Evolutionary conservation across 2,797 vertebrate genomes (phyloP), one percentile per base, ranked within the genome.

Genomic region (Microcaecilia unicolor): DNA sequence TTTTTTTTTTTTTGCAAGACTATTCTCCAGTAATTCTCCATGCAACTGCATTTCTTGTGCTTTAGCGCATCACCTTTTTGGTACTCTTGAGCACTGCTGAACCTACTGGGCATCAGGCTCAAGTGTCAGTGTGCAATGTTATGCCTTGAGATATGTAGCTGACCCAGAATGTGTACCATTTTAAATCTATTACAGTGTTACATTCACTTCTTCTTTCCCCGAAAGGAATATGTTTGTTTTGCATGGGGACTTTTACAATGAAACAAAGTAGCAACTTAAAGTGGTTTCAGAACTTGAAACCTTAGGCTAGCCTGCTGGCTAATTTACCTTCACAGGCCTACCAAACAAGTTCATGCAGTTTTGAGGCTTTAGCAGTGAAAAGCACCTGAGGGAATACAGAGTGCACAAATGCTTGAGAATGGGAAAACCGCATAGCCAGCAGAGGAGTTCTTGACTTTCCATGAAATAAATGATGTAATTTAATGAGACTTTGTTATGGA

Each of bases 291-390:
- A 89, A 81, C 80, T 85, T 76, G 76, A 80, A 84, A 92, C 89
- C 85, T 83, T 61, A 76, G 76, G 73, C 78, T 81, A 78, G 78
- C 79, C 90, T 88, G 85, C 78, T 85, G 85, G 83, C 86, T 84
- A 38, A 72, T 72, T n/a, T n/a, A n/a, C 81, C 79, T 86, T 86
- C 84, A 81, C 67, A 75, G 84, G 65, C 58, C 65, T 58, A 80
- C 80, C 68, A 51, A 68, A 70, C 78, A 68, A 81, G 74, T 79
- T 70, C 70, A 37, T 78, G 67, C 67, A 72, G 72, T 81, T 72
- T 80, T n/a, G n/a, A 78, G 74, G 70, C 64, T 61, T 50, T 62
- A 50, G 64, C 63, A 64, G 34, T 52, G 56, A 71, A 61, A 70
- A 55, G 47, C 61, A 73, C 75, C 70, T 61, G 61, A 49, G 77